phyloP scores from a whole-genome alignment of 1,140 invertebrate species.

The Brachionus calyciflorus region DNA sequence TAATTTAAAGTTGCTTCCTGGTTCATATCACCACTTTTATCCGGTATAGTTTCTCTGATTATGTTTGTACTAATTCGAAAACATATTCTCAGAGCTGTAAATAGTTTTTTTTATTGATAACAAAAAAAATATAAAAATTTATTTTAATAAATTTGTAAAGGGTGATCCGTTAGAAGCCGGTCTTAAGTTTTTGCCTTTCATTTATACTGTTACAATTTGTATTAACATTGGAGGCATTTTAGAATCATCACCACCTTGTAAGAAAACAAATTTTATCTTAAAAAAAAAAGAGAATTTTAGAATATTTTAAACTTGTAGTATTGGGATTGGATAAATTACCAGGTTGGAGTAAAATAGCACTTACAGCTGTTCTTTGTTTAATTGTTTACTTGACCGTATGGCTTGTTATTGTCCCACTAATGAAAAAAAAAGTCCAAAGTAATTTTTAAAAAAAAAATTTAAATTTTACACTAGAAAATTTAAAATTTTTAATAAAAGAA shows the following conservation, averaged over 20 bases:
- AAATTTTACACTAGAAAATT: not conserved
- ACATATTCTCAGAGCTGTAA: constrained; percentile 73
- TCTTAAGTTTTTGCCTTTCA: constrained; percentile 78
- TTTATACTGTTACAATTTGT: constrained; percentile 85
- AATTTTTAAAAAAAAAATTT: not conserved
- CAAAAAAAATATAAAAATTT: not conserved
- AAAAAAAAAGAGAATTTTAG: not conserved
- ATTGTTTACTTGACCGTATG: constrained; percentile 67
- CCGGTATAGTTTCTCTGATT: constrained; percentile 79
- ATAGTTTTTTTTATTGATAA: too few species aligned
- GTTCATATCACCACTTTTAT: constrained; percentile 91
- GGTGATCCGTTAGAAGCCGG: constrained; percentile 78
- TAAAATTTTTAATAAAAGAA: not conserved
- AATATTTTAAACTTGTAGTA: constrained; percentile 65
- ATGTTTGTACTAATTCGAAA: constrained; percentile 77
- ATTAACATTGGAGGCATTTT: constrained; percentile 89
- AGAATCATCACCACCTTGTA: constrained; percentile 85
- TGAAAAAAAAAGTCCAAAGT: constrained; percentile 64
- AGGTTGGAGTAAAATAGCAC: constrained; percentile 73
- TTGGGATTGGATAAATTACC: constrained; percentile 83
- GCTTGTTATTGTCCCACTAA: constrained; percentile 36
- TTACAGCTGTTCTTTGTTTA: constrained; percentile 68
- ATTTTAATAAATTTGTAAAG: constrained; percentile 50
- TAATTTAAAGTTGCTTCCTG: constrained; percentile 77
- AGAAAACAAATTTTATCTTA: constrained; percentile 63